phyloP scores from a whole-genome alignment of 2,113 vertebrate genomes.

The Sorex fumeus region DNA sequence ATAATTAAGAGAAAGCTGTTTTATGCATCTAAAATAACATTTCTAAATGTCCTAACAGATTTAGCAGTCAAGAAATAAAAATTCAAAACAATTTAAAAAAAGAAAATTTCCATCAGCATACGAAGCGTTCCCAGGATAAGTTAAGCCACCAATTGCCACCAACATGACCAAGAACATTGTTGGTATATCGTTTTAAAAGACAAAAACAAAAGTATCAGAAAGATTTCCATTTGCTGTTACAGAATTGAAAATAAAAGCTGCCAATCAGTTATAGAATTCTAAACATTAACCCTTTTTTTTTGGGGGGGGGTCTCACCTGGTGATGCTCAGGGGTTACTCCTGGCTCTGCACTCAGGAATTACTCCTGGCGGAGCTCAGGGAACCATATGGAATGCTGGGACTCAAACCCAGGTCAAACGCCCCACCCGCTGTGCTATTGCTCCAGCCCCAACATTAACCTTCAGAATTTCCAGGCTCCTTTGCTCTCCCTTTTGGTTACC shows the following conservation, averaged over 20 bases:
- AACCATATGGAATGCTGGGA: too few relatives aligned
- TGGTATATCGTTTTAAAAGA: background rate
- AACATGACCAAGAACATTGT: background rate
- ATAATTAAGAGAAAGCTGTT: constrained; percentile 31
- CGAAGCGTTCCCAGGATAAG: background rate
- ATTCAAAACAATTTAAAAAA: background rate
- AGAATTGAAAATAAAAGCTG: constrained; percentile 27
- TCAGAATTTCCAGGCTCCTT: background rate
- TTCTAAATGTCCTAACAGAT: constrained; percentile 79
- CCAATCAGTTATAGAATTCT: background rate
- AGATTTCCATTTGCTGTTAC: constrained; percentile 29
- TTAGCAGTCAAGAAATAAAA: constrained; percentile 69
- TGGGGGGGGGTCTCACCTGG: too few relatives aligned
- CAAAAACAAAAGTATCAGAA: background rate
- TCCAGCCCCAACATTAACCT: background rate
- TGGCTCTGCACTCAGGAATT: too few relatives aligned
- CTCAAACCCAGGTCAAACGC: too few relatives aligned
- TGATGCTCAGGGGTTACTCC: too few relatives aligned
- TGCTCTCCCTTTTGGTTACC: background rate
- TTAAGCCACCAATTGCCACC: background rate
- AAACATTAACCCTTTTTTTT: too few relatives aligned
- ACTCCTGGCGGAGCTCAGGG: too few relatives aligned
- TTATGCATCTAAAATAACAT: constrained; percentile 64
- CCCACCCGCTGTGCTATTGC: too few relatives aligned
- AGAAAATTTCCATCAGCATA: background rate